phyloP scores from a whole-genome alignment of 2,888 invertebrate genomes.

The Ctenicera cuprea region DNA sequence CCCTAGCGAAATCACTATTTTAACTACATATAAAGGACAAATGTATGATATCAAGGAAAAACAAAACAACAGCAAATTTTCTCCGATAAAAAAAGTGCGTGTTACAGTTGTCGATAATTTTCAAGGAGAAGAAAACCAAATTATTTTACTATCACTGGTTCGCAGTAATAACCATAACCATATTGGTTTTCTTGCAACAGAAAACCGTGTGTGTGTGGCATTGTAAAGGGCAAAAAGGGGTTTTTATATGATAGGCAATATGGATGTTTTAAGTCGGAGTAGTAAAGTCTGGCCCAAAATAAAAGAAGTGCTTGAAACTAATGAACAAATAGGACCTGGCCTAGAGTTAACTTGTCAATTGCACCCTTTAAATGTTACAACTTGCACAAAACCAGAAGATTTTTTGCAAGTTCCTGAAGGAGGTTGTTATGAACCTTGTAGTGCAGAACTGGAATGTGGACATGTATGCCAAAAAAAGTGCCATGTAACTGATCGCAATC shows the following conservation, averaged over 20 bases:
- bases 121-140: slow-evolving; percentile 87
- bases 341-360: slow-evolving; percentile 75
- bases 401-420: slow-evolving; percentile 76
- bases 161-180: slow-evolving; percentile 81
- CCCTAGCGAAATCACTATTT: slow-evolving; percentile 80
- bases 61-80: slow-evolving; percentile 57
- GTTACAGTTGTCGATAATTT: slow-evolving; percentile 85
- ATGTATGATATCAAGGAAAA: slow-evolving; percentile 76
- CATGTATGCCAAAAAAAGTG: slow-evolving; percentile 79
- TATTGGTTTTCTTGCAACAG: slow-evolving; percentile 82
- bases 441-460: slow-evolving; percentile 74
- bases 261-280: slow-evolving; percentile 72
- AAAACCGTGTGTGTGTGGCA: slow-evolving; percentile 86
- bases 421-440: slow-evolving; percentile 63
- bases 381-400: slow-evolving; percentile 69
- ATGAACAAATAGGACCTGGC: slow-evolving; percentile 74
- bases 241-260: slow-evolving; percentile 85
- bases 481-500: slow-evolving; percentile 76
- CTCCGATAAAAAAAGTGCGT: slow-evolving; percentile 73
- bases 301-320: slow-evolving; percentile 71
- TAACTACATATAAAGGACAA: slow-evolving; percentile 84
- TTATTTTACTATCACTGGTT: slow-evolving; percentile 87
- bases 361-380: slow-evolving; percentile 71
- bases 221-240: slow-evolving; percentile 83
- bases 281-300: slow-evolving; percentile 76